phyloP scores from a whole-genome alignment of 92 coral and sea anemone genomes.

The Bergia puertoricense region DNA sequence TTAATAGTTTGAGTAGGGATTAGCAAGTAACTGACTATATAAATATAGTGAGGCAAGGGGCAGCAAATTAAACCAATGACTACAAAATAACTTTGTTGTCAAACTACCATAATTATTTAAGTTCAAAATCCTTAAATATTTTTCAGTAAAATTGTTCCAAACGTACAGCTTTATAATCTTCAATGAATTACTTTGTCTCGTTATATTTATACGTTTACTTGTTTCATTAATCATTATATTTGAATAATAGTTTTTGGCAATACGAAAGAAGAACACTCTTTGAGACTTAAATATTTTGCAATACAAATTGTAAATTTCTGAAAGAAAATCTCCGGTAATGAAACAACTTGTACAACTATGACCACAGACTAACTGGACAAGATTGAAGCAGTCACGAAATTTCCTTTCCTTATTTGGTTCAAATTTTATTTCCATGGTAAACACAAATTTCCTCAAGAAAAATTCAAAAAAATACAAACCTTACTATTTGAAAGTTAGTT shows the following conservation, averaged over 20 bases:
- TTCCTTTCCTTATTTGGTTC: background rate
- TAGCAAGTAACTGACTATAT: background rate
- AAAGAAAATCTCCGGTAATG: background rate
- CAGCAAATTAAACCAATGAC: background rate
- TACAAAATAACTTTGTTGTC: background rate
- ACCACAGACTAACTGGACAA: slow-evolving; percentile 1
- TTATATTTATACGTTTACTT: background rate
- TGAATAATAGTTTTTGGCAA: background rate
- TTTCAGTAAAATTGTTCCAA: no score
- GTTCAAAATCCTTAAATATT: background rate
- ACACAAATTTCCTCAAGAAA: no score
- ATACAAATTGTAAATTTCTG: background rate
- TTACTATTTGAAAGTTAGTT: background rate
- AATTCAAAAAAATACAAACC: background rate
- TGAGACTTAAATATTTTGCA: background rate
- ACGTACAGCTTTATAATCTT: background rate
- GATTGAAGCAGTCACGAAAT: background rate
- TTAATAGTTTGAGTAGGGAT: background rate
- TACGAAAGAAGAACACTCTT: background rate
- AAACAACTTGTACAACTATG: background rate
- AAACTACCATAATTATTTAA: background rate
- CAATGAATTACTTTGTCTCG: background rate
- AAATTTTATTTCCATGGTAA: background rate
- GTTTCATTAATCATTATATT: background rate
- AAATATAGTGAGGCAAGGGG: no score